A percentile compares a stretch with the other conserved stretches of the same genome.
Conservation (phyloP, 2,113 vertebrate genomes). For the Aramus guarauna region DNA sequence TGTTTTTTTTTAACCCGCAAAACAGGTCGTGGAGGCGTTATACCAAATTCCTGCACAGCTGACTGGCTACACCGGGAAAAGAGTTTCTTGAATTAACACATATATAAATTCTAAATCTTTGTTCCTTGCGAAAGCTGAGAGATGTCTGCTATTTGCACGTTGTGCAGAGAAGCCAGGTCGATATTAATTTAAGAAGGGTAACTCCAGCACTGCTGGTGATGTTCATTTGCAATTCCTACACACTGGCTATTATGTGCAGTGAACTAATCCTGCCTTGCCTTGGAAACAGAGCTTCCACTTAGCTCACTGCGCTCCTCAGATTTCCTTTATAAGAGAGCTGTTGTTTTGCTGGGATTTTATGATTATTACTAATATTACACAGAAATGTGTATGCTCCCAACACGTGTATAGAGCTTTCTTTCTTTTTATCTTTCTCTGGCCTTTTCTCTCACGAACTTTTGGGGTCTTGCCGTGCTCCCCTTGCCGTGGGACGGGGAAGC, state of each 20-base stretch:
- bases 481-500: neutral
- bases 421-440: neutral
- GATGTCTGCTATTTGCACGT: neutral
- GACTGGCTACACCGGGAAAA: neutral
- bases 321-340: constrained; percentile 31
- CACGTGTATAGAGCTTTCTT: neutral
- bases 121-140: neutral
- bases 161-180: neutral
- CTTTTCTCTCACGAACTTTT: neutral
- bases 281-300: constrained; percentile 51
- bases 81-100: neutral
- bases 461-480: neutral
- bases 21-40: neutral
- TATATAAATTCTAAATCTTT: neutral
- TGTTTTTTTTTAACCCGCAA: neutral
- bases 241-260: constrained; percentile 41
- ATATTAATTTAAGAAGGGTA: constrained; percentile 27
- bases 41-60: neutral
- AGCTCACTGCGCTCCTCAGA: constrained; percentile 23
- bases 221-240: constrained; percentile 62
- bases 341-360: constrained; percentile 42
- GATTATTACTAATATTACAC: constrained; percentile 27
- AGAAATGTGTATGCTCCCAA: neutral
- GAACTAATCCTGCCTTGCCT: constrained; percentile 51
- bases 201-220: constrained; percentile 10